Conservation (phyloP, 2,113 vertebrate genomes). For the Gnathonemus echidnorhynchus region DNA sequence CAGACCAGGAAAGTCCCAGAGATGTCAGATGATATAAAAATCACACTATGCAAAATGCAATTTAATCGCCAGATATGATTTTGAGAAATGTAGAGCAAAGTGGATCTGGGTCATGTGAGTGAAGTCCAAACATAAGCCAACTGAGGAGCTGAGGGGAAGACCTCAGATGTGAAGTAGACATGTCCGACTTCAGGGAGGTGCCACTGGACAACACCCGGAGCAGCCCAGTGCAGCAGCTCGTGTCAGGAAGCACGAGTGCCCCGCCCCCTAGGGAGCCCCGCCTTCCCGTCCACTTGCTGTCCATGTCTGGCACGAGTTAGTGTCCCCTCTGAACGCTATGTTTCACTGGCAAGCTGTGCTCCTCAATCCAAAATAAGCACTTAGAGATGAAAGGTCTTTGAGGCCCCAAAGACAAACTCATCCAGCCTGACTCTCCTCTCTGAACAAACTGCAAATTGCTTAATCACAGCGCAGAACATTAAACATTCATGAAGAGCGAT, state of each 20-base stretch:
- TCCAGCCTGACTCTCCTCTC: background rate
- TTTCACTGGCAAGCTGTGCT: background rate
- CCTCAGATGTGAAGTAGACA: background rate
- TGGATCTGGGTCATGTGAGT: background rate
- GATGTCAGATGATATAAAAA: background rate
- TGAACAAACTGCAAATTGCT: slow-evolving; percentile 8
- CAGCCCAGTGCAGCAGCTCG: background rate
- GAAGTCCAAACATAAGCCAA: background rate
- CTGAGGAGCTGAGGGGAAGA: background rate
- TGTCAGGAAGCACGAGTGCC: background rate
- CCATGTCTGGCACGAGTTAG: background rate
- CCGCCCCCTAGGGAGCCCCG: background rate
- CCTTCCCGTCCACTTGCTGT: background rate
- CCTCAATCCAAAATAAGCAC: slow-evolving; percentile 7
- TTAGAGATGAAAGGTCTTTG: background rate
- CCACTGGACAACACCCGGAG: background rate
- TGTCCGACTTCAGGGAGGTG: background rate
- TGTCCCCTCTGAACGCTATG: background rate
- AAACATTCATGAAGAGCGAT: slow-evolving; percentile 6
- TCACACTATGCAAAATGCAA: background rate
- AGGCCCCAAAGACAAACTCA: background rate
- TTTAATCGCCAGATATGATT: background rate
- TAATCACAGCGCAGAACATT: background rate
- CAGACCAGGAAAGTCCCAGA: background rate
- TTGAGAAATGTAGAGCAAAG: background rate